phyloP scores from a whole-genome alignment of 2,888 invertebrate genomes.

The Zygogramma bicolorata region DNA sequence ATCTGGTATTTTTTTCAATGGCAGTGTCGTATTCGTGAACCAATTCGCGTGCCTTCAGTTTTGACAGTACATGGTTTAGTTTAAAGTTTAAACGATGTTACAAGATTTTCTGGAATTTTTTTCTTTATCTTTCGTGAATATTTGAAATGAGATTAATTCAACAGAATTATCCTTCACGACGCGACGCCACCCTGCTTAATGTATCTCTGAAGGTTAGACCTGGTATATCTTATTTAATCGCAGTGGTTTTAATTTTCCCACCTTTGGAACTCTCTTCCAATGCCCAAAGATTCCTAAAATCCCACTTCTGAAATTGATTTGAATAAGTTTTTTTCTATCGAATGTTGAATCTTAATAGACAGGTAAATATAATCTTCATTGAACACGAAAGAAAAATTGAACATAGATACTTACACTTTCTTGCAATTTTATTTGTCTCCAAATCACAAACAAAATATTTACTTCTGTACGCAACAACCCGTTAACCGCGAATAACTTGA shows the following conservation, averaged over 20 bases:
- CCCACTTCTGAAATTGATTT: not conserved
- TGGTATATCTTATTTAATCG: not conserved
- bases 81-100: not conserved
- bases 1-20: not conserved
- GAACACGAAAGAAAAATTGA: not conserved
- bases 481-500: not conserved
- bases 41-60: not conserved
- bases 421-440: not conserved
- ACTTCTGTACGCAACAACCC: not conserved
- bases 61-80: not conserved
- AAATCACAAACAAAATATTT: too few relatives aligned
- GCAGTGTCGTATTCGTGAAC: not conserved
- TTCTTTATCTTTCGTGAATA: not conserved
- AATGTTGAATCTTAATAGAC: not conserved
- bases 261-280: not conserved
- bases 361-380: not conserved
- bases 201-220: not conserved
- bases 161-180: too few relatives aligned
- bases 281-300: not conserved
- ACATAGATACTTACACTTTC: not conserved
- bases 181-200: not conserved
- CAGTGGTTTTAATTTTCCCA: not conserved
- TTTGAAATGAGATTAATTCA: not conserved
- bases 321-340: not conserved
- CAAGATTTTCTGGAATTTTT: not conserved